These are phyloP conservation scores for Mionectes olivaceus DNA, from an alignment of 2,797 vertebrate species.

Conservation along the genomic window DNA sequence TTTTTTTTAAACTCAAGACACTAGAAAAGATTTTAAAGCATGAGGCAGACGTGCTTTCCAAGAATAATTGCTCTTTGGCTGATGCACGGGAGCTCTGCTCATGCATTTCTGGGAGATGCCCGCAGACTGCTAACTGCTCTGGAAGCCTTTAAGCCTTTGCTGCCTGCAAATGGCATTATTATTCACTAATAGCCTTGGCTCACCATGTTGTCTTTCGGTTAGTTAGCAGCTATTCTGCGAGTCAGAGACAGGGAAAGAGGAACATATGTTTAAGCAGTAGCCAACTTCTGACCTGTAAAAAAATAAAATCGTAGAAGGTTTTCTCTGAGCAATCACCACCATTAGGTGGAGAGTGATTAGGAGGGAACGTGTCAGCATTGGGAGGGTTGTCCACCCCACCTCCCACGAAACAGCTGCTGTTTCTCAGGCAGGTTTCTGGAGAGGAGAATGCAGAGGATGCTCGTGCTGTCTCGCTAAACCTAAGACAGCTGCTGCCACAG, in stretches of 20 bases:
- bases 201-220: constrained; percentile 64
- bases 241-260: constrained; percentile 20
- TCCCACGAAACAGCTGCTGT: background rate
- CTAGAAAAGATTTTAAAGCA: constrained; percentile 1
- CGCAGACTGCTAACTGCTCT: constrained; percentile 70
- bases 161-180: constrained; percentile 71
- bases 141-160: constrained; percentile 64
- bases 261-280: constrained; percentile 56
- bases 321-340: background rate
- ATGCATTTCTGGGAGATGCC: constrained; percentile 67
- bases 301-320: background rate
- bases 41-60: constrained; percentile 55
- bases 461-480: background rate
- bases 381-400: background rate
- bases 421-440: background rate
- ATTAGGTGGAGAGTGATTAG: background rate
- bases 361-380: accelerated
- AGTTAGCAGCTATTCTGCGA: constrained; percentile 67
- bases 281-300: constrained; percentile 42
- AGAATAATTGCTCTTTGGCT: constrained; percentile 66
- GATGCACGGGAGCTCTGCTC: constrained; percentile 63
- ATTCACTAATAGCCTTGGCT: constrained; percentile 64
- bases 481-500: background rate
- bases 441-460: background rate
- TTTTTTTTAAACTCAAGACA: background rate